These are phyloP conservation scores for Lepeophtheirus nordmannii DNA, from an alignment of 2,888 invertebrate genomes.

Conservation along the genomic window DNA sequence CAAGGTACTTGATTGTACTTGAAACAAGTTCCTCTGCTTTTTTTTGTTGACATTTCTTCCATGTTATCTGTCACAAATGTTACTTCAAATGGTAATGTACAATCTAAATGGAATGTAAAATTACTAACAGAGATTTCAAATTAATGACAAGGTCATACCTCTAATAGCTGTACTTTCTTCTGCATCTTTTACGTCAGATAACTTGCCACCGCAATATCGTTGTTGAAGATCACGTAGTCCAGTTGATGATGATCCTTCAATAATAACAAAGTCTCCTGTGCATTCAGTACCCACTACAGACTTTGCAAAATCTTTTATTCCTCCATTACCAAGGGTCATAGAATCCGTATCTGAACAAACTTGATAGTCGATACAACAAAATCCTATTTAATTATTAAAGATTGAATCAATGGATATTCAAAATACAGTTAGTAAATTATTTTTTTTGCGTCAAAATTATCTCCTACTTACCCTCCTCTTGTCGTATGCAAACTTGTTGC, in stretches of 20 bases:
- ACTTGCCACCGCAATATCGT: too few relatives aligned
- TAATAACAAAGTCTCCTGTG: too few relatives aligned
- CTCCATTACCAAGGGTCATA: not conserved
- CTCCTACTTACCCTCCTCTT: not conserved
- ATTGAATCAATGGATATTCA: too few relatives aligned
- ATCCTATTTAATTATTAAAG: too few relatives aligned
- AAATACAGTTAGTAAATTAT: not conserved
- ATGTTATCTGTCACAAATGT: not conserved
- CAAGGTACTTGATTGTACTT: slow-evolving; percentile 1
- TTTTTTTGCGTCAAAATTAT: not conserved
- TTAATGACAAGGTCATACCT: too few relatives aligned
- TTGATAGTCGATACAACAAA: not conserved
- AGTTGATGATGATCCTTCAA: too few relatives aligned
- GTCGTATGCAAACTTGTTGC: not conserved
- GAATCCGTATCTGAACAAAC: not conserved
- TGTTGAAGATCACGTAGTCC: too few relatives aligned
- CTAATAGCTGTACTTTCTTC: not conserved
- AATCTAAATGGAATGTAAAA: not conserved
- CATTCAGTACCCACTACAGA: too few relatives aligned
- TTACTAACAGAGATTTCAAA: too few relatives aligned
- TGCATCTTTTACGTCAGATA: not conserved
- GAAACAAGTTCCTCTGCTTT: not conserved
- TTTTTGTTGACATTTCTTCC: not conserved
- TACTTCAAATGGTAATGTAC: slow-evolving; percentile 2
- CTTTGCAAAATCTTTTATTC: too few relatives aligned